phyloP scores from a whole-genome alignment of 2,888 invertebrate genomes.

The Gordius sp. region DNA sequence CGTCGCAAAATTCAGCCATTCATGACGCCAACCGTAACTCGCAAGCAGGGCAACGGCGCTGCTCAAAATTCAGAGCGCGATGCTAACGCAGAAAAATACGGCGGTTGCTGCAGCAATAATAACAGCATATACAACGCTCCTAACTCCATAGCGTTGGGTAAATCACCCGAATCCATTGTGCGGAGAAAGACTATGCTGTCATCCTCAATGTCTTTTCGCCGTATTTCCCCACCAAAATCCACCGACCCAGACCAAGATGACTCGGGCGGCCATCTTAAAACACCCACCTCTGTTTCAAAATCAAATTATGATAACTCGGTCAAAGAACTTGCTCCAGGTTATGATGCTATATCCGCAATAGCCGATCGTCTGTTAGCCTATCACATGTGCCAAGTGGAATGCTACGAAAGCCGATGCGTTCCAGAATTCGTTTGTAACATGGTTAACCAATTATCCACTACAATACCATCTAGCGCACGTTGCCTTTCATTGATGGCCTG shows the following conservation, averaged over 20 bases:
- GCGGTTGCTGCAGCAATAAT: too few relatives aligned
- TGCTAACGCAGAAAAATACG: too few relatives aligned
- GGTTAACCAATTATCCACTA: background rate
- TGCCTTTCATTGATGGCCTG: background rate
- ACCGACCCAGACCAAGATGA: background rate
- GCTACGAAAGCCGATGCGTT: background rate
- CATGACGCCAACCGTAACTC: too few relatives aligned
- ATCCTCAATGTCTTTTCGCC: background rate
- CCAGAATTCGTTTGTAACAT: background rate
- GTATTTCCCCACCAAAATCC: background rate
- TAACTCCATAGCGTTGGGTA: too few relatives aligned
- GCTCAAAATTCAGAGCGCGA: too few relatives aligned
- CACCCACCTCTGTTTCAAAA: background rate
- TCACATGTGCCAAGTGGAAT: conserved; percentile 1
- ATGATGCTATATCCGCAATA: background rate
- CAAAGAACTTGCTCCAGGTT: background rate
- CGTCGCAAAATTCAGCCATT: too few relatives aligned
- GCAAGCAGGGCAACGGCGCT: too few relatives aligned
- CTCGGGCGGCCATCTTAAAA: background rate
- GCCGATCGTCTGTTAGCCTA: background rate
- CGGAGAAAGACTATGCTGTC: background rate
- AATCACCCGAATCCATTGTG: conserved; percentile 11
- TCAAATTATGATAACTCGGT: background rate
- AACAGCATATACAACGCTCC: too few relatives aligned
- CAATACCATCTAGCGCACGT: background rate